Conservation (phyloP, 2,113 vertebrate genomes). For the Mohoua ochrocephala region DNA sequence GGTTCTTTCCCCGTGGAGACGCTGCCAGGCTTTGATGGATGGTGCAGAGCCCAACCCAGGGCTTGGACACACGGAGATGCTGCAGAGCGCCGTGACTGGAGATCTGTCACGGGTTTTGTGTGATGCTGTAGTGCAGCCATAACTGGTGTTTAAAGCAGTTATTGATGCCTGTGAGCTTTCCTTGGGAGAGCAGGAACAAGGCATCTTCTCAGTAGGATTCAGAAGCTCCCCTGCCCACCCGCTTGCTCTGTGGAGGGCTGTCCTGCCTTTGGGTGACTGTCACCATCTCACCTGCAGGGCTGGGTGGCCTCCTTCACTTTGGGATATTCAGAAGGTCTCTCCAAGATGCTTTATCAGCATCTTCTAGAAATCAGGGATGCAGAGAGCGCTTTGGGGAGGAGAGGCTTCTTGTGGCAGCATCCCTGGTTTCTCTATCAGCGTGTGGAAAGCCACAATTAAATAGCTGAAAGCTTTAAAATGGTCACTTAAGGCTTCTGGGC, state of each 20-base stretch:
- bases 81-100: background rate
- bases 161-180: background rate
- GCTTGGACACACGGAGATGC: fast-evolving
- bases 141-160: background rate
- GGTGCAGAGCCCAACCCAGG: background rate
- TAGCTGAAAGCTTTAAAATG: conserved; percentile 21
- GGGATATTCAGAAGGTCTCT: background rate
- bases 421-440: background rate
- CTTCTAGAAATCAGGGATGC: background rate
- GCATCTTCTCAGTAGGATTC: background rate
- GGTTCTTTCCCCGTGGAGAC: background rate
- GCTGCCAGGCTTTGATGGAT: background rate
- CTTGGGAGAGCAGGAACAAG: background rate
- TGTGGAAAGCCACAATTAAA: conserved; percentile 35
- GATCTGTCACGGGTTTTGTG: background rate
- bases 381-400: background rate
- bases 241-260: background rate
- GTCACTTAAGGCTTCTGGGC: background rate
- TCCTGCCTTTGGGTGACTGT: background rate
- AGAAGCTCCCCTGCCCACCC: background rate
- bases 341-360: background rate
- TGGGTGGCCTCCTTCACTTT: background rate
- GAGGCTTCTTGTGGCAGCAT: background rate
- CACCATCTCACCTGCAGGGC: background rate
- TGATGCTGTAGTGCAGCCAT: background rate